Conservation (phyloP, 2,888 invertebrate genomes). For the Antheraea assamensis region DNA sequence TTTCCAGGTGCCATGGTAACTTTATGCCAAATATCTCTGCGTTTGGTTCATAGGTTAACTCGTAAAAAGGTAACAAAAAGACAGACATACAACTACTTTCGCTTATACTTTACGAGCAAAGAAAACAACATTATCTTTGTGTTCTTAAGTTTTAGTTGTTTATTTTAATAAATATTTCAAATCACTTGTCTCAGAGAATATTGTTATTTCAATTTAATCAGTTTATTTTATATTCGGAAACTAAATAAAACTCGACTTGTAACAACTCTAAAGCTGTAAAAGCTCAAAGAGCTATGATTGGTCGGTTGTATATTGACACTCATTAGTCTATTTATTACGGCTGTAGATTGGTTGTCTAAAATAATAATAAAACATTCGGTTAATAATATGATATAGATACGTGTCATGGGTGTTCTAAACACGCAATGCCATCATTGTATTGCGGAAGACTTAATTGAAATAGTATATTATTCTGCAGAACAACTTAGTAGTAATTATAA, state of each 20-base stretch:
- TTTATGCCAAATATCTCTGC: too few species aligned
- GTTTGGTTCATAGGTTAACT: too few species aligned
- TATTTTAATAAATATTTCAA: not conserved
- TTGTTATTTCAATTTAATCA: not conserved
- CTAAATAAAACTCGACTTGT: not conserved
- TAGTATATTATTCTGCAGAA: not conserved
- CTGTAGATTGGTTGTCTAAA: constrained; percentile 72
- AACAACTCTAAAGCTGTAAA: constrained; percentile 48
- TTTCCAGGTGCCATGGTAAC: too few species aligned
- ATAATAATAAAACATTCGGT: constrained; percentile 62
- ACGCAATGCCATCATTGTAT: constrained; percentile 7
- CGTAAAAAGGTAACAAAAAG: too few species aligned
- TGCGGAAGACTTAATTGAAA: constrained; percentile 9
- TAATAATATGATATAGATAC: constrained; percentile 52
- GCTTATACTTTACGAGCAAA: too few species aligned
- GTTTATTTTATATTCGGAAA: not conserved
- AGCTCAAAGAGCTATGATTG: constrained; percentile 49
- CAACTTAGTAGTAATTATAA: not conserved
- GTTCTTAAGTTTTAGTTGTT: not conserved
- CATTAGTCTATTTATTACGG: constrained; percentile 75
- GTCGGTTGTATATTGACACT: constrained; percentile 72
- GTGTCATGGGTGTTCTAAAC: constrained; percentile 22
- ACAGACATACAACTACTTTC: too few species aligned
- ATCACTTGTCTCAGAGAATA: not conserved
- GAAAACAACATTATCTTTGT: too few species aligned